phyloP scores from a whole-genome alignment of 2,888 invertebrate genomes.

The Pheosia tremula region DNA sequence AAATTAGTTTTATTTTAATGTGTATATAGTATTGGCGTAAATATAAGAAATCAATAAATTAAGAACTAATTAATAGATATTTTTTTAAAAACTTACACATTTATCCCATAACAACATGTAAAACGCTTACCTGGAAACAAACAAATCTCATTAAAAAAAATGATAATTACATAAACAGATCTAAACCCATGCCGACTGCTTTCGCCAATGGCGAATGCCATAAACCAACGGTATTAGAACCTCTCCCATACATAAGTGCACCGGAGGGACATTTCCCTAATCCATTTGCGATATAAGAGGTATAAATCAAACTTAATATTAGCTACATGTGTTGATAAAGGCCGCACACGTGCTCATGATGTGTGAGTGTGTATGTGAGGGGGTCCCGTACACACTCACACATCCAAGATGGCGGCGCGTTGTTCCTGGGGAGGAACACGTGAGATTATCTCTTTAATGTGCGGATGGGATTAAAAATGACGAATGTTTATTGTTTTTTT shows the following conservation, averaged over 20 bases:
- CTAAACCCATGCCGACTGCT: slow-evolving; percentile 43
- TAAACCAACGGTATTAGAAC: slow-evolving; percentile 66
- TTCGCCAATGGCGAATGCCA: slow-evolving; percentile 66
- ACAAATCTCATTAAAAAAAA: slow-evolving; percentile 47
- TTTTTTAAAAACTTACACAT: slow-evolving; percentile 1
- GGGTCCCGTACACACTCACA: slow-evolving; percentile 24
- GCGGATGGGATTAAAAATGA: slow-evolving; percentile 60
- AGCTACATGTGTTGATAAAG: slow-evolving; percentile 81
- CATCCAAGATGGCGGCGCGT: slow-evolving; percentile 47
- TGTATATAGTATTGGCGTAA: too few species aligned
- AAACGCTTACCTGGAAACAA: slow-evolving; percentile 67
- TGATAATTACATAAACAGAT: slow-evolving; percentile 60
- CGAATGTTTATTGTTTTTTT: slow-evolving; percentile 51
- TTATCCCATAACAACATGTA: not conserved
- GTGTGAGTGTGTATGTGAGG: too few species aligned
- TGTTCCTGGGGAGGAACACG: slow-evolving; percentile 41
- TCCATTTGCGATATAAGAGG: slow-evolving; percentile 84
- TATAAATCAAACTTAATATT: slow-evolving; percentile 84
- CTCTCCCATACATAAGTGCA: slow-evolving; percentile 46
- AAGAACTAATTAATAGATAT: too few species aligned
- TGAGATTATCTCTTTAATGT: slow-evolving; percentile 50
- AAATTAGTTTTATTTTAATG: too few species aligned
- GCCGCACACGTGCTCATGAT: slow-evolving; percentile 40
- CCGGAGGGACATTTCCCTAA: slow-evolving; percentile 69
- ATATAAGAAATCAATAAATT: too few species aligned